These are phyloP conservation scores for Protomyctophum bolini DNA, from an alignment of 2,113 vertebrate species.

Conservation along the genomic window DNA sequence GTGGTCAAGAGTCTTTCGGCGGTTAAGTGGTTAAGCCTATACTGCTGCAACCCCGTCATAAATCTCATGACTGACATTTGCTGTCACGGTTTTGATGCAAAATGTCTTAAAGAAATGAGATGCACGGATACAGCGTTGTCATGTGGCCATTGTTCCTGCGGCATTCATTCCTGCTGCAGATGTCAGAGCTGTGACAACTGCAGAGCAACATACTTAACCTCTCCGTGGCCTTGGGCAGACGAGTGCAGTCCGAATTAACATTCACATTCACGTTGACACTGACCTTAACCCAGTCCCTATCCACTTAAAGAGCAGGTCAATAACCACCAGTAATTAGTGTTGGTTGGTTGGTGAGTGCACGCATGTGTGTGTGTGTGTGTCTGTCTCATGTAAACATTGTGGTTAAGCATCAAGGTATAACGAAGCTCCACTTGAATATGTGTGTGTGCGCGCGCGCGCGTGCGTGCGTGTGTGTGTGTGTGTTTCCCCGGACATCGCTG, in stretches of 20 bases:
- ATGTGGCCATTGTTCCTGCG: not conserved
- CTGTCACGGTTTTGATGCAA: not conserved
- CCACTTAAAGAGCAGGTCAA: constrained; percentile 25
- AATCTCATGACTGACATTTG: too few species aligned
- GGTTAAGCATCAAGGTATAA: not conserved
- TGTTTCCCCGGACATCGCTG: not conserved
- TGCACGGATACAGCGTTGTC: not conserved
- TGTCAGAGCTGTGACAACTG: constrained; percentile 34
- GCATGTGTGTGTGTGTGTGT: not conserved
- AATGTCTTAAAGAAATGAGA: not conserved
- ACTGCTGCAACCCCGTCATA: too few species aligned
- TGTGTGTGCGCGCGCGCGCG: not conserved
- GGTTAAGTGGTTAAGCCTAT: too few species aligned
- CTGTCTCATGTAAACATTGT: not conserved
- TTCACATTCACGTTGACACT: constrained; percentile 24
- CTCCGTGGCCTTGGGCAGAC: constrained; percentile 20
- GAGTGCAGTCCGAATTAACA: constrained; percentile 31
- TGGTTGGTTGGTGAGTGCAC: not conserved
- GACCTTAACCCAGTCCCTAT: constrained; percentile 1
- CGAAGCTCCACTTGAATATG: not conserved
- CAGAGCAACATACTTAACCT: constrained; percentile 39
- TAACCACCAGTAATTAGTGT: constrained; percentile 45
- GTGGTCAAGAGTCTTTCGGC: too few species aligned
- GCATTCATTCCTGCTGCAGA: not conserved
- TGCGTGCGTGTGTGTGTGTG: not conserved